A percentile compares a stretch with the other conserved stretches of the same genome.
phyloP scores from a whole-genome alignment of 2,797 vertebrate species.

The Phoxinus dragarum region DNA sequence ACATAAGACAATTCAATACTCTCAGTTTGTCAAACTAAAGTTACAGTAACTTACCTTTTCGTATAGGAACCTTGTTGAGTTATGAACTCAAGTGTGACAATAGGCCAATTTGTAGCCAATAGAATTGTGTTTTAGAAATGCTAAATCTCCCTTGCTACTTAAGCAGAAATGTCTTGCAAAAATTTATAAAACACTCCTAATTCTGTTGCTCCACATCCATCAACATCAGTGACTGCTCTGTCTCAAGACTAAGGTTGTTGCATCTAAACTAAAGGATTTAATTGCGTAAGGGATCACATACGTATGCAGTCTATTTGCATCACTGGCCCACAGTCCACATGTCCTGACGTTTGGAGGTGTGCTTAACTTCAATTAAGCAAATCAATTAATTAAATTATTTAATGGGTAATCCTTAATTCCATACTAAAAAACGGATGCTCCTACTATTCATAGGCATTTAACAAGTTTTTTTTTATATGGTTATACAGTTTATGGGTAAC shows the following conservation, averaged over 20 bases:
- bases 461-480: too few species aligned
- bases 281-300: conserved; percentile 45
- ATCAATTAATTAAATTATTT: background rate
- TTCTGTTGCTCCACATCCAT: background rate
- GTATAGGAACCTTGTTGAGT: background rate
- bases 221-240: conserved; percentile 27
- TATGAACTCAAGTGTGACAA: background rate
- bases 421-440: background rate
- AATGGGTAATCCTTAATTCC: background rate
- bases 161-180: background rate
- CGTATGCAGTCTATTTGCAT: conserved; percentile 22
- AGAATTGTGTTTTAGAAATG: background rate
- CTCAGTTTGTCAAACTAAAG: background rate
- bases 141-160: background rate
- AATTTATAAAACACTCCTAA: background rate
- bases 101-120: too few species aligned
- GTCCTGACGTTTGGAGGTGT: background rate
- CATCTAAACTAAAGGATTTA: conserved; percentile 38
- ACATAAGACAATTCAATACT: background rate
- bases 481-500: too few species aligned
- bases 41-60: conserved; percentile 30
- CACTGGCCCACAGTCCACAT: conserved; percentile 36
- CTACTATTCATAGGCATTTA: background rate
- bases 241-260: background rate
- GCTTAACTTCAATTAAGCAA: background rate